Percentiles rank a stretch among this genome's conserved stretches.
phyloP scores from a whole-genome alignment of 2,113 vertebrate genomes.

The Pelvicachromis taeniatus region DNA sequence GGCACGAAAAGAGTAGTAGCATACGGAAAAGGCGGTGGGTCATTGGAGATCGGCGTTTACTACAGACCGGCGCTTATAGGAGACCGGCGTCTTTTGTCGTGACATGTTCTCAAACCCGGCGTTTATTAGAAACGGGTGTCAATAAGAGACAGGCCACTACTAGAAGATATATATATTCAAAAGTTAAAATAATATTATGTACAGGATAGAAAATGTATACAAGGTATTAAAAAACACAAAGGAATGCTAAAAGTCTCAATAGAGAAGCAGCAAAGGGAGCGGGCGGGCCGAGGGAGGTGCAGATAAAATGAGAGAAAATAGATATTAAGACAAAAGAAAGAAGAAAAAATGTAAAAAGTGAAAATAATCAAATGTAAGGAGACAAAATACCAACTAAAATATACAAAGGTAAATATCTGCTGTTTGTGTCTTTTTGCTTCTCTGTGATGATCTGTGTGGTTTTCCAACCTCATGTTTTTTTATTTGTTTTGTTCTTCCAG shows the following conservation, averaged over 20 bases:
- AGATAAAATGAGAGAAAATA: neutral
- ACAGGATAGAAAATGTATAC: neutral
- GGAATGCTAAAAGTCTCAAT: neutral
- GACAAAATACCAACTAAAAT: neutral
- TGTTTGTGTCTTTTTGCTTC: neutral
- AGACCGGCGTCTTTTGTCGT: no score
- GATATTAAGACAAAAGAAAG: neutral
- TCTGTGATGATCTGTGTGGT: neutral
- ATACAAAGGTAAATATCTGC: neutral
- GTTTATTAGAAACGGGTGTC: no score
- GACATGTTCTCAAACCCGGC: no score
- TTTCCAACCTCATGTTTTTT: neutral
- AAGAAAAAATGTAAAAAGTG: neutral
- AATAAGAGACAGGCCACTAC: no score
- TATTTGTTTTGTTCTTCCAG: conserved; percentile 42
- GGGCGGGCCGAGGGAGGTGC: neutral
- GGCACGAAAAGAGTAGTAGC: no score
- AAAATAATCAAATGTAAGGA: neutral
- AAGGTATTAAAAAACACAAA: neutral
- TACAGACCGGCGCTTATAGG: no score
- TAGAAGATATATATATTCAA: no score
- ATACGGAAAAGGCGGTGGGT: no score
- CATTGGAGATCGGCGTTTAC: no score
- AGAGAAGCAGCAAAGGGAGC: neutral
- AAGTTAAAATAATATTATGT: neutral